Evolutionary conservation across 2,797 vertebrate genomes (phyloP), one percentile per base, ranked within the genome.

Genomic region (Melanotaenia pygmaea): DNA sequence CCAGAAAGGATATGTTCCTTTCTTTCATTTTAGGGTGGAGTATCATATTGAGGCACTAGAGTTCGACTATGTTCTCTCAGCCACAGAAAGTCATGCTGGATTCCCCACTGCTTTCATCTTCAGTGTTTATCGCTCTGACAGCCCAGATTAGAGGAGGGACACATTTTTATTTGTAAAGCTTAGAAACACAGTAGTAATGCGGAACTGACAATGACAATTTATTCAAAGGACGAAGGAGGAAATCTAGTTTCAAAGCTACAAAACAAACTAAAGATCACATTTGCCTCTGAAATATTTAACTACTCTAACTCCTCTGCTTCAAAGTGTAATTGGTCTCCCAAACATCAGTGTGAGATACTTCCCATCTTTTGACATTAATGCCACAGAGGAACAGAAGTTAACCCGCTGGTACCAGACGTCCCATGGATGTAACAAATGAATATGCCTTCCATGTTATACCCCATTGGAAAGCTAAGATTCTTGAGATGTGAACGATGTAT

Each of bases 71-170:
- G 28, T 68, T 72, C 59, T 35, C 24, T 60, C 35, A 9, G 69
- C 74, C 65, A 63, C 82, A 75, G 45, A 72, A 59, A 51, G 5
- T 18, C 43, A 43, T 5, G 47, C 43, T 9, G 40, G 56, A 86
- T 76, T 37, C 50, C 72, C 54, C 69, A 62, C 32, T 1, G 26
- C 50, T 76, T 78, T 78, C 45, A 79, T 86, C 74, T 66, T 54
- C 53, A 63, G 35, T 79, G 74, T 83, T 90, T 83, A 84, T 73
- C 62, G 43, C 65, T 62, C 67, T 76, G 80, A 87, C 82, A 82
- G 74, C 62, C 22, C 43, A 82, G 74, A 90, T 86, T 86, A 83
- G n/a, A 30, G 71, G 59, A 81, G 64, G 73, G 69, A 82, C 77
- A 74, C 72, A 68, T 59, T 86, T 86, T 78, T 64, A 77, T 72